Base-by-base conservation (phyloP, 2,888 invertebrate species). In the Drosophila cognata region DNA sequence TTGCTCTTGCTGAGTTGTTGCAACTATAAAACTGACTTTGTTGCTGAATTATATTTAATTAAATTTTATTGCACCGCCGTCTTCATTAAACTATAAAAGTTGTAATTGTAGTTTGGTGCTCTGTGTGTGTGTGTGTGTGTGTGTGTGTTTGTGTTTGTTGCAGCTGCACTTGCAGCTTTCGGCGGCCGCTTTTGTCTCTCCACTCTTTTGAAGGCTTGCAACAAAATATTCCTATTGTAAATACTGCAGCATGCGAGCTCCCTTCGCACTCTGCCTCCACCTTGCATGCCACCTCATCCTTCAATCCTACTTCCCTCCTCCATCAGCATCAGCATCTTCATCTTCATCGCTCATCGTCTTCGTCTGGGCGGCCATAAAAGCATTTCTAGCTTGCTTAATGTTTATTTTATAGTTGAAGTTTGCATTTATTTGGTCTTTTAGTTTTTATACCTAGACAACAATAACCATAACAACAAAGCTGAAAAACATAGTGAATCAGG, bases 391-490 rank as follows among this genome's bases (percentile, higher is more conserved):
- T 86, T 84, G 85, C 88, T 91, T 91, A 91, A 90, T 90, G 90
- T 87, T 90, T 89, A 90, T 91, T 91, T 91, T 91, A 91, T 91
- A 90, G 91, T 91, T 91, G 81, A 91, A 91, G 91, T 91, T 91
- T 81, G 89, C 86, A 86, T 91, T 91, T 91, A 83, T 88, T 85
- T 89, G 84, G 85, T 82, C 81, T 81, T 89, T 91, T 91, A 86
- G 83, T 81, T 91, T 84, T 91, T 89, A 90, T 88, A 82, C 70
- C 56, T 18, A 28, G 18, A 28, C 31, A n/a, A 28, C 38, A 68
- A 50, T 33, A 74, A 73, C 82, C 53, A 71, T 56, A 64, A 57
- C 70, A 70, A 62, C 58, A 70, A 63, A 53, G 25, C 46, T 16
- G 38, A 48, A 48, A 58, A n/a, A 25, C 31, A 53, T 16, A 10